Conservation (phyloP, 2,113 vertebrate genomes). For the Paradoxurus hermaphroditus region DNA sequence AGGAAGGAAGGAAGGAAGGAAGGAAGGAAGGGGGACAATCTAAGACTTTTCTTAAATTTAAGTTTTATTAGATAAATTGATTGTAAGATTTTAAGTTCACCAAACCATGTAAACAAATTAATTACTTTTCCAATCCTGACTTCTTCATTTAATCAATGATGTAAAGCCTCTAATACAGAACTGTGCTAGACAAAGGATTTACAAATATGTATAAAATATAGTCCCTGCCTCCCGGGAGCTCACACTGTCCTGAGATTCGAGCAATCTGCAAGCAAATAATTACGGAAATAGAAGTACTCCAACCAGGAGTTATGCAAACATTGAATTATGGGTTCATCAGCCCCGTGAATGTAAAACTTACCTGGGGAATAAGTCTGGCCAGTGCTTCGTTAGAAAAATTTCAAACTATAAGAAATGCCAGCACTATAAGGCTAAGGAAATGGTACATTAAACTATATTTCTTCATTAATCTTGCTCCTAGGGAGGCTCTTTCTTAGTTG, state of each 20-base stretch:
- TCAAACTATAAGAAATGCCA: background rate
- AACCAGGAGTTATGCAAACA: background rate
- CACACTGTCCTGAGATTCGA: background rate
- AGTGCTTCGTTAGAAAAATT: background rate
- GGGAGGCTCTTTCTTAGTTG: background rate
- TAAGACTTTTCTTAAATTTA: background rate
- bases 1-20: too few relatives aligned
- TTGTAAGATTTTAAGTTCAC: background rate
- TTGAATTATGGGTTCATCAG: background rate
- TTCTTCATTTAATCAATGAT: background rate
- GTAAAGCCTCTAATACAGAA: background rate
- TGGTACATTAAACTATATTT: background rate
- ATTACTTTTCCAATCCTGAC: background rate
- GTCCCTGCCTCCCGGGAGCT: background rate
- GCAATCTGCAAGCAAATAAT: background rate
- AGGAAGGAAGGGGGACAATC: background rate
- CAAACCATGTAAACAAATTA: background rate
- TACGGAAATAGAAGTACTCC: background rate
- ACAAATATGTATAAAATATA: background rate
- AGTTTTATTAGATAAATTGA: background rate
- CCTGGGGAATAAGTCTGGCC: background rate
- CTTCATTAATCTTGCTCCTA: background rate
- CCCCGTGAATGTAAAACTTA: background rate
- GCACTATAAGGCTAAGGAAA: background rate
- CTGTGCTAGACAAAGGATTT: background rate